Base-by-base conservation (phyloP, 2,113 vertebrate genomes). In the Eublepharis macularius region DNA sequence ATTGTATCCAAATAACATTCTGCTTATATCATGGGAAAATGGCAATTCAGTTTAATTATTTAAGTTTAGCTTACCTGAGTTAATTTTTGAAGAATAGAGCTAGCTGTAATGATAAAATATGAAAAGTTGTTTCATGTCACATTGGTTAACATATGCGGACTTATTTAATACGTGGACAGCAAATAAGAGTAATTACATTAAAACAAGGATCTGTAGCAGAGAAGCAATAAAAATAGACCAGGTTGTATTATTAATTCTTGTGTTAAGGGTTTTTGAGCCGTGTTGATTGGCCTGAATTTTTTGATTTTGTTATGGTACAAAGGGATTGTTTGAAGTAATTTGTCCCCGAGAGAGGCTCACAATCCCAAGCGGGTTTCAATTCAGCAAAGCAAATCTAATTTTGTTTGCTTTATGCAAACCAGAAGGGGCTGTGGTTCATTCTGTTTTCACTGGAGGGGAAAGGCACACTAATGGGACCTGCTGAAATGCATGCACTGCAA, bases 351-450 rank as follows among this genome's bases (percentile, higher is more conserved):
- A 99, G 98, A 99, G 98, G 95, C 94, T 97, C 97, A 97, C 98
- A 98, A 98, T 98, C 98, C 98, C 98, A 98, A 97, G 98, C 96
- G 98, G 97, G 98, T 98, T 99, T 99, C 98, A 98, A 99, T 99
- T 99, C 98, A 98, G 98, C 98, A 99, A 99, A 99, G 98, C 98
- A 99, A 98, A 99, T 99, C 98, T 98, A 99, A 99, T 99, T 99
- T 99, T 99, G 98, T 99, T 99, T 99, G 98, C 98, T 99, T 99
- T 99, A 99, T 99, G 98, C 98, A 99, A 99, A 99, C 98, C 97
- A 98, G 97, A 97, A 97, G 95, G 97, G 97, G 97, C 97, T 97
- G 96, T 97, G 97, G 97, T 97, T 98, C 98, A 98, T 97, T 98
- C 97, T 98, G 97, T 98, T 98, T 99, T 98, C 98, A 98, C 98